phyloP scores from a whole-genome alignment of 2,113 vertebrate species.

The Podocnemis expansa region DNA sequence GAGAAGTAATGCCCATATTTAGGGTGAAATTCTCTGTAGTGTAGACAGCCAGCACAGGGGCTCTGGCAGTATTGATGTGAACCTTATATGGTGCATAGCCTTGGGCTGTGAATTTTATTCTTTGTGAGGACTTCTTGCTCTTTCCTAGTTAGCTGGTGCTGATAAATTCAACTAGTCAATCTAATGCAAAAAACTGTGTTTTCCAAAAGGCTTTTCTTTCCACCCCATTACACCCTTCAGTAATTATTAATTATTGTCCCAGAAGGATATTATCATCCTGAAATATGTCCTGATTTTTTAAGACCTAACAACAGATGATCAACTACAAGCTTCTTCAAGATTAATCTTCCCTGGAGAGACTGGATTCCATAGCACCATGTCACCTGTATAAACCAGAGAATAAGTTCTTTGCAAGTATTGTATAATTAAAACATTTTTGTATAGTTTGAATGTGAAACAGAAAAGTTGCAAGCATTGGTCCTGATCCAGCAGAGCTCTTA shows the following conservation, averaged over 20 bases:
- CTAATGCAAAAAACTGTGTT: fast-evolving
- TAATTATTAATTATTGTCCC: slow-evolving; percentile 22
- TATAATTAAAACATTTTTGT: slow-evolving; percentile 10
- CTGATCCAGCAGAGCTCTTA: background rate
- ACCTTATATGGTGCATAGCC: background rate
- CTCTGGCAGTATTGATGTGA: fast-evolving
- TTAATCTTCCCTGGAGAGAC: slow-evolving; percentile 27
- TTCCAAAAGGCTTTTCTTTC: background rate
- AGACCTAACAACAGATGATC: slow-evolving; percentile 7
- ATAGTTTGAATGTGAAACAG: background rate
- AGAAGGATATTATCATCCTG: slow-evolving; percentile 8
- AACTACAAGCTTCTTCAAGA: background rate
- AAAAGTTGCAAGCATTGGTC: background rate
- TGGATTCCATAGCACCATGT: slow-evolving; percentile 18
- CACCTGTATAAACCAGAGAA: slow-evolving; percentile 18
- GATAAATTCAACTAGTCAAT: background rate
- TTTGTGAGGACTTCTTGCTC: background rate
- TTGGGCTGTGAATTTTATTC: background rate
- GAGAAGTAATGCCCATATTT: background rate
- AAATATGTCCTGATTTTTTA: slow-evolving; percentile 15
- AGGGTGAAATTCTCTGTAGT: background rate
- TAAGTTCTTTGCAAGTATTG: background rate
- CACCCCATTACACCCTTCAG: background rate
- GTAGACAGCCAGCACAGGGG: background rate
- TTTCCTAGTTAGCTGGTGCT: background rate